Evolutionary conservation across 2,888 invertebrate species (phyloP), one percentile per base, ranked within the genome.

Genomic region (Dasypolia templi): DNA sequence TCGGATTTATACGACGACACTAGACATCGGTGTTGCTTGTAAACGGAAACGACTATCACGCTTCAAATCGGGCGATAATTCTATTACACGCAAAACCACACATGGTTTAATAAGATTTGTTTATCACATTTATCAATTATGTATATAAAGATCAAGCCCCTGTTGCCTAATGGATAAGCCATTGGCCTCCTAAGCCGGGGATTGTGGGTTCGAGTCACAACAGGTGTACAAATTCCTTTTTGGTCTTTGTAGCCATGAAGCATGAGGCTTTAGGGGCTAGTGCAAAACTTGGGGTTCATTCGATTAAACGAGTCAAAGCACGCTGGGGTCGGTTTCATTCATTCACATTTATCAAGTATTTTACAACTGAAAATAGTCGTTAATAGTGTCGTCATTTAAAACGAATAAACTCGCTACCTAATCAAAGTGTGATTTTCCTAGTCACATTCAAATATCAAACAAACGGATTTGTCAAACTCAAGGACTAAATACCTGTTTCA

Each of bases 121-220:
- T 53, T 26, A 53, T 55, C n/a, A 55, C 32, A 44, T 51, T 49
- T 17, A 22, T 26, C 11, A 51, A n/a, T 17, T 19, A 46, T 35
- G 6, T 35, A 35, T 35, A 39, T 22, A 6, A 46, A 46, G 66
- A 26, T 66, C 19, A 84, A 92, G 97, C 97, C 97, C 97, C 97
- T 97, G 97, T 97, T 97, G 97, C 97, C 97, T 97, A 97, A 97
- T 97, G 97, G 97, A 97, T 97, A 97, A 97, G 97, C 97, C 97
- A 97, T 97, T 97, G 97, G 97, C 97, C 97, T 97, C 97, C 97
- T 97, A 97, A 97, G 97, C 97, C 97, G 97, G 97, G 97, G 97
- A 97, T 97, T 97, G 97, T 97, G 97, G 97, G 97, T 97, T 97
- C 97, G 97, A 97, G 97, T 97, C 97, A 97, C 97, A 97, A 97